Percentiles rank a stretch among this genome's conserved stretches.
Conservation (phyloP, 2,113 vertebrate genomes). For the Condylura cristata region DNA sequence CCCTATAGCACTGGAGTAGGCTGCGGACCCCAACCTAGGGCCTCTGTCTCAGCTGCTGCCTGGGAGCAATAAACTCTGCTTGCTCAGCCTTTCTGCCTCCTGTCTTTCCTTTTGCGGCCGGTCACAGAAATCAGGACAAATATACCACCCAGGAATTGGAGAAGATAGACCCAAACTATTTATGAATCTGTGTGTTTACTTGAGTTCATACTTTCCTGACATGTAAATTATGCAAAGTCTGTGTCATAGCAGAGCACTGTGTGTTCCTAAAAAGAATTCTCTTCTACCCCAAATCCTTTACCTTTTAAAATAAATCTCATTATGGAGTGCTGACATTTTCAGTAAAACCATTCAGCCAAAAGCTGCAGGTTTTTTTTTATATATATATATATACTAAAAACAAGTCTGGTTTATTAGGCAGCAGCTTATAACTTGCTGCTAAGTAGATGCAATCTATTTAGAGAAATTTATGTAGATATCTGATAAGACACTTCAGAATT, state of each 20-base stretch:
- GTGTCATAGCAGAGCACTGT: constrained; percentile 73
- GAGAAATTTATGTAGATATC: constrained; percentile 64
- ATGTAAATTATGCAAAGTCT: constrained; percentile 70
- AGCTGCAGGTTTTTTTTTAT: constrained; percentile 56
- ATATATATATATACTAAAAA: constrained; percentile 64
- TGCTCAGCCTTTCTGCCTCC: too few species aligned
- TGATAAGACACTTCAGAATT: constrained; percentile 57
- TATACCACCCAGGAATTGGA: constrained; percentile 44
- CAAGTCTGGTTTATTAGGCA: constrained; percentile 74
- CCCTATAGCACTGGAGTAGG: too few species aligned
- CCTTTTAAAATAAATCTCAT: constrained; percentile 81
- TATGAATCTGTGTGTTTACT: constrained; percentile 65
- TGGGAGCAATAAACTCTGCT: too few species aligned
- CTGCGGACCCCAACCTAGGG: too few species aligned
- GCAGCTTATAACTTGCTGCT: constrained; percentile 70
- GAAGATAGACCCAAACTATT: constrained; percentile 58
- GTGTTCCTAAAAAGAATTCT: constrained; percentile 80
- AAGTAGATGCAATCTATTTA: constrained; percentile 76
- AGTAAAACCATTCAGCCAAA: constrained; percentile 73
- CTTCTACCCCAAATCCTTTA: constrained; percentile 64
- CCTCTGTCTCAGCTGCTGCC: too few species aligned
- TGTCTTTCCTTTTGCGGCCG: too few species aligned
- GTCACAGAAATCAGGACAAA: too few species aligned
- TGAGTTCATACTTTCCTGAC: constrained; percentile 56
- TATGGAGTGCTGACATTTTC: constrained; percentile 79